Evolutionary conservation across 2,113 vertebrate genomes (phyloP).

Genomic region (Semnornis frantzii): DNA sequence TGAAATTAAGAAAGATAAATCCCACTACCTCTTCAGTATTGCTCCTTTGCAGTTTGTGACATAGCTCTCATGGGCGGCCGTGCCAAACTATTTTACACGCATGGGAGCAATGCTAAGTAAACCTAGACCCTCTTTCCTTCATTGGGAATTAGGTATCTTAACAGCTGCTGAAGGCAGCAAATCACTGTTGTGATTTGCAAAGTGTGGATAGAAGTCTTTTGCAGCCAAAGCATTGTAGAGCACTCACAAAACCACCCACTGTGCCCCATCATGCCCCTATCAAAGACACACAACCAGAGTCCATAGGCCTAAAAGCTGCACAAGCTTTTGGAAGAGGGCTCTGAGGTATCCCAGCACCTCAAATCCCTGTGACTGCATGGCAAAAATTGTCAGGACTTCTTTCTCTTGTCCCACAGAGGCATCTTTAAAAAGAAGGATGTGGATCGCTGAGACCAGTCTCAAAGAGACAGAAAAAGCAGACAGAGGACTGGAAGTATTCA

Average conservation of each 20-base stretch:
- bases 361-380: neutral
- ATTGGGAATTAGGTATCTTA: neutral
- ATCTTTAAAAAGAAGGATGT: neutral
- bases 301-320: neutral
- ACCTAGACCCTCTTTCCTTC: neutral
- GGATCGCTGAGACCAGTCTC: neutral
- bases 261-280: neutral
- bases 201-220: neutral
- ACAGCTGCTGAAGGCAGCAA: neutral
- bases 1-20: slow-evolving; percentile 6
- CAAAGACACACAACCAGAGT: neutral
- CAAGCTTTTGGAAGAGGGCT: neutral
- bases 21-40: neutral
- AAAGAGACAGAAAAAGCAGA: neutral
- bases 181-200: neutral
- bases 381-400: neutral
- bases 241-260: neutral
- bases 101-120: neutral
- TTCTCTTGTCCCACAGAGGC: neutral
- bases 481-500: neutral
- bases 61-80: neutral
- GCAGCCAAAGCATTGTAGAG: neutral
- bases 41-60: neutral
- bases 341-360: neutral
- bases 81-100: neutral